A percentile compares a stretch with the other conserved stretches of the same genome.
phyloP scores from a whole-genome alignment of 2,888 invertebrate genomes.

The Pyralis farinalis region DNA sequence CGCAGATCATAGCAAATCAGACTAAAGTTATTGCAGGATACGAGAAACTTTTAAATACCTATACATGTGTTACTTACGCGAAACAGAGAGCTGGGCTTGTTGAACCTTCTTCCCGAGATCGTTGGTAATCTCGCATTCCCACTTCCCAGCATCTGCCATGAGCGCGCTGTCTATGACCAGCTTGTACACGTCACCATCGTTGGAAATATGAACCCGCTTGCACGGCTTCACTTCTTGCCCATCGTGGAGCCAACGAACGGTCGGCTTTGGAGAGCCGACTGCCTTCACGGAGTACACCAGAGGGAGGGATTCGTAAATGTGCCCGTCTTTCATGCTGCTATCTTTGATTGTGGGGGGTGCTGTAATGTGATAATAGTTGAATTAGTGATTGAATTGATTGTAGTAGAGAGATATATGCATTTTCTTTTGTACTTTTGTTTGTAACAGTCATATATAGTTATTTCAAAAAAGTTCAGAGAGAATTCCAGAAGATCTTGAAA shows the following conservation, averaged over 20 bases:
- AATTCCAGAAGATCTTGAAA: no score
- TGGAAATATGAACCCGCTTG: slow-evolving; percentile 81
- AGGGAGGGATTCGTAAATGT: slow-evolving; percentile 90
- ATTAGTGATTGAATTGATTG: not conserved
- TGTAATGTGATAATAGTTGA: slow-evolving; percentile 36
- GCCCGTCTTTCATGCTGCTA: slow-evolving; percentile 87
- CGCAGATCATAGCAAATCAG: no score
- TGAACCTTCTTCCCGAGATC: slow-evolving; percentile 89
- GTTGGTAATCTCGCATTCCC: slow-evolving; percentile 91
- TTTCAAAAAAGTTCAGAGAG: no score
- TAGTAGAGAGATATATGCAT: no score
- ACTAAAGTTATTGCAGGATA: not conserved
- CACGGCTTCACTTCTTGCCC: slow-evolving; percentile 86
- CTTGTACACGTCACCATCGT: slow-evolving; percentile 86
- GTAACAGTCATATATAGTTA: no score
- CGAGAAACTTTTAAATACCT: not conserved
- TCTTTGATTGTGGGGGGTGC: slow-evolving; percentile 87
- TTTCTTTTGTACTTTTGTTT: no score
- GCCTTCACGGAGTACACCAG: slow-evolving; percentile 90
- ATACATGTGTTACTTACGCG: slow-evolving; percentile 75
- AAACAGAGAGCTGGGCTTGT: slow-evolving; percentile 87
- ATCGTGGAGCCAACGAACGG: slow-evolving; percentile 89
- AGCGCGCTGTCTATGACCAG: slow-evolving; percentile 86
- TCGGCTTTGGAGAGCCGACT: slow-evolving; percentile 88
- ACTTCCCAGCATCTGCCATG: slow-evolving; percentile 88